A percentile compares a stretch with the other conserved stretches of the same genome.
Evolutionary conservation across 2,113 vertebrate genomes (phyloP).

Genomic region (Daphoenositta chrysoptera): DNA sequence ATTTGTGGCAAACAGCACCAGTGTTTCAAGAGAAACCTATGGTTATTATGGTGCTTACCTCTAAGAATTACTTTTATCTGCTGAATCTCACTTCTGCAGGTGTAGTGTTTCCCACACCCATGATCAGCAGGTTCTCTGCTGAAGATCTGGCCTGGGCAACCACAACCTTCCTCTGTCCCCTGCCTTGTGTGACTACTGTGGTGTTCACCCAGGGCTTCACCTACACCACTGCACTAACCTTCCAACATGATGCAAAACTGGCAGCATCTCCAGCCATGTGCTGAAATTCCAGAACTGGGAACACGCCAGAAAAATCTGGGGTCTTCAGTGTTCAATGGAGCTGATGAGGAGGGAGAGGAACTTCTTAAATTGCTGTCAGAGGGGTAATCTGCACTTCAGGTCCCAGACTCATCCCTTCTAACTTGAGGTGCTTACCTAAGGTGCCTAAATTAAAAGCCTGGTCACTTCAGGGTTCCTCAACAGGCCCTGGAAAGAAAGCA

Average conservation of each 20-base stretch:
- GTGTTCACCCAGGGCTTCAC: background rate
- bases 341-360: background rate
- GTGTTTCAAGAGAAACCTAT: background rate
- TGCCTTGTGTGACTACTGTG: background rate
- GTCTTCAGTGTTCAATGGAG: background rate
- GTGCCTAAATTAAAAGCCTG: background rate
- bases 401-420: background rate
- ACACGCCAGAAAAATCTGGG: background rate
- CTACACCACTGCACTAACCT: background rate
- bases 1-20: background rate
- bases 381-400: background rate
- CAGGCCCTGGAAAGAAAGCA: background rate
- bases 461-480: background rate
- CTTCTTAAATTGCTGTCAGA: background rate
- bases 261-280: rapidly evolving
- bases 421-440: background rate
- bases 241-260: background rate
- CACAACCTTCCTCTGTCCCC: background rate
- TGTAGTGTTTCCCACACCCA: background rate
- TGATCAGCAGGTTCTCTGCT: background rate
- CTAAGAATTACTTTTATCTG: background rate
- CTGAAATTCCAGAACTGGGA: background rate
- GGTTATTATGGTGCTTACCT: background rate
- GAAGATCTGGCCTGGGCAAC: background rate
- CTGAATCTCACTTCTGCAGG: background rate